phyloP scores from a whole-genome alignment of 2,797 vertebrate species.

The Sebastes hubbsi region DNA sequence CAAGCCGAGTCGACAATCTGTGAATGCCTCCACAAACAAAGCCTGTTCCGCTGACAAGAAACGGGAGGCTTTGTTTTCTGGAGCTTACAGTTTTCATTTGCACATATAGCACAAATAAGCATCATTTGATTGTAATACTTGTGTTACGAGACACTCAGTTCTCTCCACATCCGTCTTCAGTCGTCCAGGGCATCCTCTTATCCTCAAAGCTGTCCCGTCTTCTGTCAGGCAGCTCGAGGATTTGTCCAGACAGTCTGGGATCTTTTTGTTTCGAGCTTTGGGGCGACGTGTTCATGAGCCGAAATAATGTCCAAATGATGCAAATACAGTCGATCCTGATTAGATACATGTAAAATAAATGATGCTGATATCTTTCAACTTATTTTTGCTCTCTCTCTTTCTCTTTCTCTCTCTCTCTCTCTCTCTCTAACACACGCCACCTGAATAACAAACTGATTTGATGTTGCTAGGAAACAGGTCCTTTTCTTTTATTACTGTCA shows the following conservation, averaged over 20 bases:
- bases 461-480: conserved; percentile 87
- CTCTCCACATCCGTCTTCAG: conserved; percentile 16
- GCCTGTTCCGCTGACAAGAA: conserved; percentile 13
- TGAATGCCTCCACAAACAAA: conserved; percentile 12
- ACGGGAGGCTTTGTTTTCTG: not conserved
- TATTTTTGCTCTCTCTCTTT: not conserved
- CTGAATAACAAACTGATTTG: conserved; percentile 44
- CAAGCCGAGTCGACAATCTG: conserved; percentile 15
- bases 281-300: conserved; percentile 18
- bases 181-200: not conserved
- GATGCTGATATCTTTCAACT: conserved; percentile 24
- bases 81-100: conserved; percentile 42
- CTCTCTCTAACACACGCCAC: not conserved
- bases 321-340: conserved; percentile 32
- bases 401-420: not conserved
- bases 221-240: conserved; percentile 45
- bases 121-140: conserved; percentile 20
- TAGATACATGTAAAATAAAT: conserved; percentile 20
- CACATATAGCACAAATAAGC: conserved; percentile 29
- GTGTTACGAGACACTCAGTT: conserved; percentile 22
- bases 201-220: conserved; percentile 47
- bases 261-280: conserved; percentile 35
- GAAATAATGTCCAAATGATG: conserved; percentile 28
- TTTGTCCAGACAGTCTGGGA: conserved; percentile 47
- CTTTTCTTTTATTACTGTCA: conserved; percentile 36